Evolutionary conservation across 2,888 invertebrate species (phyloP), one percentile per base, ranked within the genome.

Genomic region (Nemapogon koenigi): DNA sequence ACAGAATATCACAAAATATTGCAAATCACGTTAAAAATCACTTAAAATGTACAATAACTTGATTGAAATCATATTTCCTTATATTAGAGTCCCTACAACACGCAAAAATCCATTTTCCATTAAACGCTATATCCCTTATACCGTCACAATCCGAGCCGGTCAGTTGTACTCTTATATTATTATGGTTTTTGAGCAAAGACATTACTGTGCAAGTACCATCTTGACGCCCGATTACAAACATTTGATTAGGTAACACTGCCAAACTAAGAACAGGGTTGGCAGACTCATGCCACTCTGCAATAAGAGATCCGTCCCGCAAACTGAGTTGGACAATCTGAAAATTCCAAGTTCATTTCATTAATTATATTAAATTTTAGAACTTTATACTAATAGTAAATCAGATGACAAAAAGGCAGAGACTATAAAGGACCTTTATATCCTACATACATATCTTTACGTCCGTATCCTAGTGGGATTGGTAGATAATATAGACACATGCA

Each of bases 71-170:
- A 58, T 89, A 89, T 59, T 85, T 86, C 40, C 89, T 67, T 37
- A 89, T 69, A 18, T 59, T 43, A 3, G 81, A 71, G 55, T 90
- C 89, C 44, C 89, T 66, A 51, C 85, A 85, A 1, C 79, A 83
- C 1, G 86, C 82, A 46, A 83, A 85, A 19, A 89, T 60, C 76
- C 79, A 78, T 54, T 76, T 76, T 2, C 81, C 81, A 52, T 86
- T 85, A 44, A 76, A 78, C 0, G 80, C 64, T 17, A 88, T 59
- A 47, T 82, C 83, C 54, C 88, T 81, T 11, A 90, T 78, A 0
- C 88, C 87, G 50, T 89, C 89, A 58, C 82, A 85, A 51, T 89
- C 85, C 0, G 88, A 73, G 0, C 89, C 89, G 4, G 87, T 87
- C n/a, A 89, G 59, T 42, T 85, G 83, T 1, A 83, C 65, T 41